These are phyloP conservation scores for Drosophila murphyi DNA, from an alignment of 1,140 invertebrate species.

Conservation along the genomic window DNA sequence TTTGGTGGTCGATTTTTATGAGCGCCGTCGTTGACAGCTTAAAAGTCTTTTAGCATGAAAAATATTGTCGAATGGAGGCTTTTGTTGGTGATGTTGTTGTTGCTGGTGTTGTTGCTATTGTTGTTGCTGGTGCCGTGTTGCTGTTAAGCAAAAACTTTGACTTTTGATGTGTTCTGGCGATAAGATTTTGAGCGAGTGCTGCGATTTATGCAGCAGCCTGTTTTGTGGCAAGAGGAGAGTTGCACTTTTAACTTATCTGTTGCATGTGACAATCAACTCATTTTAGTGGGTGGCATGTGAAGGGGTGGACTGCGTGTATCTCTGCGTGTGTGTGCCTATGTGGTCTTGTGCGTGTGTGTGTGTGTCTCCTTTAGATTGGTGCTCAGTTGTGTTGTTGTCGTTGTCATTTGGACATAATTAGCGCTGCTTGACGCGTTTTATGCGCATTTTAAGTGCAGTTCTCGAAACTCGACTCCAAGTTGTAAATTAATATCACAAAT, in stretches of 20 bases:
- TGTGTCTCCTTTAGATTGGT: not conserved
- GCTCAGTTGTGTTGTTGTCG: not conserved
- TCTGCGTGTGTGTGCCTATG: not conserved
- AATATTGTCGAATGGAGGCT: constrained; percentile 65
- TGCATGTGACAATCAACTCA: constrained; percentile 71
- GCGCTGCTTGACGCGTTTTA: constrained; percentile 52
- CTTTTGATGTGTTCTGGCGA: constrained; percentile 72
- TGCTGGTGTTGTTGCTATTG: constrained; percentile 13
- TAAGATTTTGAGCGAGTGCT: constrained; percentile 77
- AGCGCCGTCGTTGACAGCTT: constrained; percentile 76
- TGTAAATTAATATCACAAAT: constrained; percentile 77
- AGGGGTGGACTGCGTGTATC: not conserved
- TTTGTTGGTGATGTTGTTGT: constrained; percentile 26
- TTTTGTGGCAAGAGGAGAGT: constrained; percentile 20
- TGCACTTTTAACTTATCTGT: constrained; percentile 76
- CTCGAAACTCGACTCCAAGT: constrained; percentile 23
- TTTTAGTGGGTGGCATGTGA: constrained; percentile 42
- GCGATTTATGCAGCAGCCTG: constrained; percentile 61
- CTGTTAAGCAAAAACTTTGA: constrained; percentile 60
- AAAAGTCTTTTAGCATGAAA: constrained; percentile 81
- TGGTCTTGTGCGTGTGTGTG: constrained; percentile 13
- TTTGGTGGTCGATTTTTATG: constrained; percentile 79
- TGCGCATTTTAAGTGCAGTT: constrained; percentile 53
- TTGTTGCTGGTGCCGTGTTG: constrained; percentile 5
- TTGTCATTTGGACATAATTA: constrained; percentile 55